These are phyloP conservation scores for Ophion ventricosus DNA, from an alignment of 2,888 invertebrate species.

Conservation along the genomic window DNA sequence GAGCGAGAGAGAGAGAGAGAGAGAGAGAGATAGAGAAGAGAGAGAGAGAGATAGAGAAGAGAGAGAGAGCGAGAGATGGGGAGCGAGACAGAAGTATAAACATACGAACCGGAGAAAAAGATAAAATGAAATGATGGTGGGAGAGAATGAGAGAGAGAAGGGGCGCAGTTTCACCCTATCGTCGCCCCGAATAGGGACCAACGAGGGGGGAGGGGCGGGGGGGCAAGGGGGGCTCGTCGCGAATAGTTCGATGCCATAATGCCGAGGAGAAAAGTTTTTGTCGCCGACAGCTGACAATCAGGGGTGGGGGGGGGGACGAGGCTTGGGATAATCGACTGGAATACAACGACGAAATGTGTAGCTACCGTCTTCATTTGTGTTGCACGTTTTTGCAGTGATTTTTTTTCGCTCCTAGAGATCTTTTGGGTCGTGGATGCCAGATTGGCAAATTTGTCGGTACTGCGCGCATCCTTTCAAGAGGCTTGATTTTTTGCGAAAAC, in stretches of 20 bases:
- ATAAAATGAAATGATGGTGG: constrained; percentile 28
- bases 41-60: constrained; percentile 16
- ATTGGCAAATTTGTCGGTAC: neutral
- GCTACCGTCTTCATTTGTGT: neutral
- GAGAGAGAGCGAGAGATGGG: neutral
- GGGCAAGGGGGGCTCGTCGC: neutral
- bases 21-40: too few species aligned
- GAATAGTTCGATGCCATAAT: neutral
- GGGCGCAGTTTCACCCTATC: constrained; percentile 64
- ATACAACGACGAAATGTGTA: constrained; percentile 14
- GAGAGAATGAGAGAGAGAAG: constrained; percentile 40
- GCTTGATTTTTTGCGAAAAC: too few species aligned
- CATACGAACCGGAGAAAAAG: constrained; percentile 43
- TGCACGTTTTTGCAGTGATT: neutral
- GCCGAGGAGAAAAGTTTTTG: constrained; percentile 29
- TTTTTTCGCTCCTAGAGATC: neutral
- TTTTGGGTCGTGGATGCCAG: neutral
- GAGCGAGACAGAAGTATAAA: constrained; percentile 35
- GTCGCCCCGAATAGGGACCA: constrained; percentile 1
- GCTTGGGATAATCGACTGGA: constrained; percentile 7
- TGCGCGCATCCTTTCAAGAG: too few species aligned
- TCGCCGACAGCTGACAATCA: constrained; percentile 36
- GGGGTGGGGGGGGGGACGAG: neutral
- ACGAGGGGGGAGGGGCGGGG: neutral
- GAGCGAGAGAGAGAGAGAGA: constrained; percentile 7